Base-by-base conservation (phyloP, 2,113 vertebrate species). In the Eulemur rufifrons region DNA sequence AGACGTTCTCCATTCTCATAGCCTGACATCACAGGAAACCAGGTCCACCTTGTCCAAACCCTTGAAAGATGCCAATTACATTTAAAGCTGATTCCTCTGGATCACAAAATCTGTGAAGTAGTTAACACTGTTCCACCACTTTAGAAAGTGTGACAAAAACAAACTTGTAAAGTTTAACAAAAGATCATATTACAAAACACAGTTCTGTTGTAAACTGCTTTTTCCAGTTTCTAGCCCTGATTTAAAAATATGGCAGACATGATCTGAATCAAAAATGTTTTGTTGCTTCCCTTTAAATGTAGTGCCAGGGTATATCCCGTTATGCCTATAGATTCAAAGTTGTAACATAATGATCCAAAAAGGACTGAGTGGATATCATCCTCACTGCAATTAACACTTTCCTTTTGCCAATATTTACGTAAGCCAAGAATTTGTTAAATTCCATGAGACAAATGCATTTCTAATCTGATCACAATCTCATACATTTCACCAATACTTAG, bases 21-120 rank as follows among this genome's bases (percentile, higher is more conserved):
- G 56, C 23, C 29, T 32, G 50, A 94, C 97, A 96, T 83, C 80
- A 83, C 37, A 74, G 84, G 47, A 95, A 96, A 96, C 29, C 29
- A 47, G 92, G 8, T 86, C 86, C 39, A 82, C 21, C 84, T 63
- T 27, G 95, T 93, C 83, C 77, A 89, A 95, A 80, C 34, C 66
- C 83, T 81, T 95, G 87, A 97, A 93, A 61, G 84, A 97, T 84
- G 64, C 17, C 86, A 73, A 34, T 50, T 87, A 90, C 6, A 90
- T 1, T 87, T 4, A 68, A 82, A 69, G n/a, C 95, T 91, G 93
- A 96, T 77, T 61, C 84, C 37, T 88, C 64, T 84, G 87, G 68
- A 95, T 81, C 59, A 83, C 17, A 39, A 73, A 89, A 47, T 88
- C 88, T 89, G 52, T 92, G 56, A 91, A 94, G 92, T 37, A 97